Percentiles rank a stretch among this genome's conserved stretches.
Conservation (phyloP, 2,797 vertebrate genomes). For the Momotus momota region DNA sequence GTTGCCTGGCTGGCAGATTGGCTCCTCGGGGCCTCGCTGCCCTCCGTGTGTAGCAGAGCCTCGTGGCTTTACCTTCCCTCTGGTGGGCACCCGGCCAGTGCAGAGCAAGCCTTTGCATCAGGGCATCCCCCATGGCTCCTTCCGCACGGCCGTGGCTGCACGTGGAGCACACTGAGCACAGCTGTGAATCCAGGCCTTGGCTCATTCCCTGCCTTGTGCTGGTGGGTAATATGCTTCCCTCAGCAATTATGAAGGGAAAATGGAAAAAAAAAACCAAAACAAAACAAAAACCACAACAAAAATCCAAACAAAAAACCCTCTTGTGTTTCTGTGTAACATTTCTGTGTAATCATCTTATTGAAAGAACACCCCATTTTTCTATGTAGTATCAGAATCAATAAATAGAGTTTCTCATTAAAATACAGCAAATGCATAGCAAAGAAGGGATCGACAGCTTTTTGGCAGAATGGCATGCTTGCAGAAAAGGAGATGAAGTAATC, state of each 20-base stretch:
- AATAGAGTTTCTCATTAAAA: conserved; percentile 22
- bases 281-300: not conserved
- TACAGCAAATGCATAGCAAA: conserved; percentile 12
- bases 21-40: not conserved
- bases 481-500: conserved; percentile 11
- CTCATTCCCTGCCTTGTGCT: conserved; percentile 6
- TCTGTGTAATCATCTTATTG: conserved; percentile 13
- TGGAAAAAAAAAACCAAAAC: not conserved
- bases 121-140: not conserved
- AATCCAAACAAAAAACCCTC: not conserved
- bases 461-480: not conserved
- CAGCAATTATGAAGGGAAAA: not conserved
- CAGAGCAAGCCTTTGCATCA: not conserved
- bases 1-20: conserved; percentile 7
- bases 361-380: conserved; percentile 20
- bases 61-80: not conserved
- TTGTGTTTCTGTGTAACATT: conserved; percentile 23
- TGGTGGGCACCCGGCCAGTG: not conserved
- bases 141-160: fast-evolving
- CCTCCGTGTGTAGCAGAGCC: not conserved
- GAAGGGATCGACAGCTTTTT: not conserved
- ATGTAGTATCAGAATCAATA: conserved; percentile 23
- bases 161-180: not conserved
- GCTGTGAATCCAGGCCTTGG: not conserved
- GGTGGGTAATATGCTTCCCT: not conserved